Evolutionary conservation across 2,113 vertebrate species (phyloP).

Genomic region (Megaleporinus macrocephalus): DNA sequence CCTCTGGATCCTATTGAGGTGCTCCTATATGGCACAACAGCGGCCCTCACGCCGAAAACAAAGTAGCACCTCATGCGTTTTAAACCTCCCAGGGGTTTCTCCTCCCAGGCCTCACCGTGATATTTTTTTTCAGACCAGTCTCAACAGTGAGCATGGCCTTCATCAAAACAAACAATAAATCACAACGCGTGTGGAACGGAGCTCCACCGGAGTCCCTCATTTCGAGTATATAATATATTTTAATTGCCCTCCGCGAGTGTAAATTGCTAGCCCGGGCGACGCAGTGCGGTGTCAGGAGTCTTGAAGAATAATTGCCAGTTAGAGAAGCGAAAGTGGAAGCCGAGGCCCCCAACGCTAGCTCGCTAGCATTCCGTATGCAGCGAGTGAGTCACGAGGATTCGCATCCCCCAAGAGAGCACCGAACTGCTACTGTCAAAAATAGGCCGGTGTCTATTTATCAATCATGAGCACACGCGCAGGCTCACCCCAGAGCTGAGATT

Average conservation of each 20-base stretch:
- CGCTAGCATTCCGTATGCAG: not conserved
- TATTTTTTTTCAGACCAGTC: slow-evolving; percentile 15
- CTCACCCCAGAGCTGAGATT: slow-evolving; percentile 21
- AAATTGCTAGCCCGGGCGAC: slow-evolving; percentile 31
- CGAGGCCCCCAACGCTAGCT: not conserved
- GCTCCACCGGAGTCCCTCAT: slow-evolving; percentile 18
- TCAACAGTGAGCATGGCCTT: slow-evolving; percentile 23
- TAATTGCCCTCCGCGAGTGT: slow-evolving; percentile 29
- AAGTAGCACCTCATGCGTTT: not conserved
- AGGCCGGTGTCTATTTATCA: slow-evolving; percentile 35
- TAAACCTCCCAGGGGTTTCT: not conserved
- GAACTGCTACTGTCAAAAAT: slow-evolving; percentile 16
- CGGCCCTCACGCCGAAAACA: not conserved
- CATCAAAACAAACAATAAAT: slow-evolving; percentile 50
- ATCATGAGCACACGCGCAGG: slow-evolving; percentile 17
- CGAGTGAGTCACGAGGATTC: slow-evolving; percentile 6
- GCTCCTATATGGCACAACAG: not conserved
- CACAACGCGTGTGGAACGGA: slow-evolving; percentile 28
- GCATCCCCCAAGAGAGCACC: not conserved
- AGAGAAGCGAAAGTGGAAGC: not conserved
- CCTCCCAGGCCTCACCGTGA: slow-evolving; percentile 8
- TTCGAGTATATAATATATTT: slow-evolving; percentile 37
- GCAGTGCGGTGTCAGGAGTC: slow-evolving; percentile 17
- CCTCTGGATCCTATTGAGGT: not conserved
- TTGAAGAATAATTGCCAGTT: slow-evolving; percentile 34